Conservation (phyloP, 1,140 invertebrate genomes). For the Scaptomyza pallida region DNA sequence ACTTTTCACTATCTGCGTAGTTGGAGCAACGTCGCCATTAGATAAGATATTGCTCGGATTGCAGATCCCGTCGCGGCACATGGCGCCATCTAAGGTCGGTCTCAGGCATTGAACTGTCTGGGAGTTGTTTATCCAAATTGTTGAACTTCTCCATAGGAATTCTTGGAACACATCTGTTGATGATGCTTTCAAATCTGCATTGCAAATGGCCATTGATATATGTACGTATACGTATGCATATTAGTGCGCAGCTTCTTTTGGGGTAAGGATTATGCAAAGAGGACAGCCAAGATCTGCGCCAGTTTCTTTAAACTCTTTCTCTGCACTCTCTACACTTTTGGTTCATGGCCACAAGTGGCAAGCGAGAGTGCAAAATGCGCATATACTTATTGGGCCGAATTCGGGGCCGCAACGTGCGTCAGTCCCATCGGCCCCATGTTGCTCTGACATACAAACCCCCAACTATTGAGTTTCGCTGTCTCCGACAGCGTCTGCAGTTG, state of each 20-base stretch:
- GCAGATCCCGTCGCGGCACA: conserved; percentile 13
- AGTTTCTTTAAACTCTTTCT: conserved; percentile 54
- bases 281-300: conserved; percentile 56
- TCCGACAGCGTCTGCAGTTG: conserved; percentile 12
- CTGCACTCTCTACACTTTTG: conserved; percentile 24
- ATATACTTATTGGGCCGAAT: conserved; percentile 62
- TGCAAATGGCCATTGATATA: conserved; percentile 54
- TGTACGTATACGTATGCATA: not conserved
- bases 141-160: conserved; percentile 55
- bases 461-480: conserved; percentile 46
- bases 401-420: conserved; percentile 55
- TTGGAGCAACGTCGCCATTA: conserved; percentile 32
- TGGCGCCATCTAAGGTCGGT: conserved; percentile 72
- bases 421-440: conserved; percentile 44
- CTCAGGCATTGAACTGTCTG: conserved; percentile 65
- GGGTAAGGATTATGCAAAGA: conserved; percentile 61
- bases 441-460: conserved; percentile 76
- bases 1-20: conserved; percentile 24
- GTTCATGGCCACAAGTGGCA: conserved; percentile 68
- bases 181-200: conserved; percentile 55
- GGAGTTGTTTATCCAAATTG: conserved; percentile 47
- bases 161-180: conserved; percentile 31
- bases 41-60: conserved; percentile 34
- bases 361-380: conserved; percentile 55
- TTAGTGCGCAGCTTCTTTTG: conserved; percentile 47